Percentiles rank a stretch among this genome's conserved stretches.
Evolutionary conservation across 92 coral and sea anemone species (phyloP).

Genomic region (Actinernus sp.): DNA sequence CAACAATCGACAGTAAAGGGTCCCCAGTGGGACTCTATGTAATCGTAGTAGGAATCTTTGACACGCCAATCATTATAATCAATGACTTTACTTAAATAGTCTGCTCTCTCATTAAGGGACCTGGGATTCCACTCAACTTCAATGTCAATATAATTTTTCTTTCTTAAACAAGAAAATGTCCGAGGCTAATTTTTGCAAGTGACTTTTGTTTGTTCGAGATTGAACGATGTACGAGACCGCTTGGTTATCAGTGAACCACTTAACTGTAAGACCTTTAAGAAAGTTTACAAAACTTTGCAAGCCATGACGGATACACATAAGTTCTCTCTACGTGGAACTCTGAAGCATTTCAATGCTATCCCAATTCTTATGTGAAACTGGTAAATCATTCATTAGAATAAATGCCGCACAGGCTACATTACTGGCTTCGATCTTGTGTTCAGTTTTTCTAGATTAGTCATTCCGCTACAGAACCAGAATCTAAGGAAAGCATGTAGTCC

Average conservation of each 20-base stretch:
- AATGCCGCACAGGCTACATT: constrained; percentile 58
- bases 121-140: no score
- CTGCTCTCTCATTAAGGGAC: no score
- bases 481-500: constrained; percentile 31
- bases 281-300: constrained; percentile 30
- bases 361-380: constrained; percentile 48
- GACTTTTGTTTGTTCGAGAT: constrained; percentile 58
- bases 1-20: no score
- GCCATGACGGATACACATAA: constrained; percentile 26
- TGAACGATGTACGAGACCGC: constrained; percentile 42
- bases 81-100: no score
- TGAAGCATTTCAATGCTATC: no score
- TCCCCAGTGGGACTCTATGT: no score
- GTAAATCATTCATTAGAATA: constrained; percentile 33
- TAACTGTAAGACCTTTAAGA: constrained; percentile 13
- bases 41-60: no score
- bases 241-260: constrained; percentile 72
- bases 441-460: constrained; percentile 41
- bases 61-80: no score
- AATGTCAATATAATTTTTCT: no score
- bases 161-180: no score
- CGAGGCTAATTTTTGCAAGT: constrained; percentile 42
- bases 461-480: constrained; percentile 5
- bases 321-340: constrained; percentile 70
- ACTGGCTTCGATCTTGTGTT: constrained; percentile 65